Evolutionary conservation across 2,888 invertebrate genomes (phyloP), one percentile per base, ranked within the genome.

Genomic region (Drosophila melanosoma): DNA sequence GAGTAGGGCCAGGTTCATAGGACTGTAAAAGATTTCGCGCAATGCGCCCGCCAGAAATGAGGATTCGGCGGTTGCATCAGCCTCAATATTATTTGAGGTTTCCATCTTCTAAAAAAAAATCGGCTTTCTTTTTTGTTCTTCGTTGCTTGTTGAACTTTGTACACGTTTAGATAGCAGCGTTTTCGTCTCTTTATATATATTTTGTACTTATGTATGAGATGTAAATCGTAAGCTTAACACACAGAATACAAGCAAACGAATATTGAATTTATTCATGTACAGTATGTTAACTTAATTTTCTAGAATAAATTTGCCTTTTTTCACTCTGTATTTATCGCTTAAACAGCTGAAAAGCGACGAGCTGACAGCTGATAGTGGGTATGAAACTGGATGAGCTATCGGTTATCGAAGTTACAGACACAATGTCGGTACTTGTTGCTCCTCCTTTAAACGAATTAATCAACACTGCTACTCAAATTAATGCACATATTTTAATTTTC

Each of bases 1-100:
- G 20, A 97, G 94, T 63, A 97, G 94, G 35, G 94, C 94, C 67
- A 97, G 90, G 93, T 97, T 97, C 76, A 97, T 88, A 17, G 97
- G 97, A 90, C 95, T 96, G 67, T 94, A 94, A 56, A 96, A 93
- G 72, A 96, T 95, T 92, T 96, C 96, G 63, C 92, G 91, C 49
- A 95, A 81, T 75, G 95, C 82, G 6, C 76, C 54, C 1, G 48
- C 70, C 67, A 85, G 52, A 65, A 84, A 80, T 29, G 83, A 79
- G n/a, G 79, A 54, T 26, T 79, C 77, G 45, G 29, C 60, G 45
- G 80, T 63, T 63, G 76, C 81, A 64, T 78, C 77, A 67, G 81
- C 58, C 2, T 65, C 77, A 36, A 81, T 40, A 40, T 58, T 76
- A 49, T 68, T 78, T 73, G 56, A 60, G 11, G 67, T 52, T 29